Evolutionary conservation across 2,888 invertebrate genomes (phyloP).

Genomic region (Hoplodrina blanda): DNA sequence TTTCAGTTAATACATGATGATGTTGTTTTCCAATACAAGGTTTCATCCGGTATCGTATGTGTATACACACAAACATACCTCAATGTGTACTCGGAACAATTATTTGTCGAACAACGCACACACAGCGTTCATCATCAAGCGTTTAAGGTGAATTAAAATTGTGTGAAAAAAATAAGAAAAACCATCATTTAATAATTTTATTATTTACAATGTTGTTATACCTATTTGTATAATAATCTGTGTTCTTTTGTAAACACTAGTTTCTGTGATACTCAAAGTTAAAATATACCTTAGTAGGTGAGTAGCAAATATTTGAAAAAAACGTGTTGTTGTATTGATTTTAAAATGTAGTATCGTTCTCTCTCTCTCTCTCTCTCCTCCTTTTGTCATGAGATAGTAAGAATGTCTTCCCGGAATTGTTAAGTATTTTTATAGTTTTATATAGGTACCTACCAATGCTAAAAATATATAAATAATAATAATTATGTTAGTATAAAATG

Average conservation of each 20-base stretch:
- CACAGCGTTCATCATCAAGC: constrained; percentile 3
- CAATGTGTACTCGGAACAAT: background rate
- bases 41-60: background rate
- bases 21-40: background rate
- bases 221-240: background rate
- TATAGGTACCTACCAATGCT: no score
- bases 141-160: constrained; percentile 1
- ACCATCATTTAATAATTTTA: background rate
- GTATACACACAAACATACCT: background rate
- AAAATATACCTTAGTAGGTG: no score
- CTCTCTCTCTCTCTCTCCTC: no score
- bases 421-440: no score
- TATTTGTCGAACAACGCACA: constrained; percentile 24
- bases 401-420: no score
- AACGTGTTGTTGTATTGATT: background rate
- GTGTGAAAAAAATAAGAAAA: background rate
- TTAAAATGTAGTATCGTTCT: no score
- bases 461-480: no score
- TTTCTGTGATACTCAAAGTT: background rate
- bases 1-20: no score
- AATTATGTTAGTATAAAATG: no score
- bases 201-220: background rate
- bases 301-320: background rate
- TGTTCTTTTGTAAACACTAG: background rate
- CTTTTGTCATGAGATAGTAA: no score